Evolutionary conservation across 2,113 vertebrate species (phyloP).

Genomic region (Peromyscus californicus): DNA sequence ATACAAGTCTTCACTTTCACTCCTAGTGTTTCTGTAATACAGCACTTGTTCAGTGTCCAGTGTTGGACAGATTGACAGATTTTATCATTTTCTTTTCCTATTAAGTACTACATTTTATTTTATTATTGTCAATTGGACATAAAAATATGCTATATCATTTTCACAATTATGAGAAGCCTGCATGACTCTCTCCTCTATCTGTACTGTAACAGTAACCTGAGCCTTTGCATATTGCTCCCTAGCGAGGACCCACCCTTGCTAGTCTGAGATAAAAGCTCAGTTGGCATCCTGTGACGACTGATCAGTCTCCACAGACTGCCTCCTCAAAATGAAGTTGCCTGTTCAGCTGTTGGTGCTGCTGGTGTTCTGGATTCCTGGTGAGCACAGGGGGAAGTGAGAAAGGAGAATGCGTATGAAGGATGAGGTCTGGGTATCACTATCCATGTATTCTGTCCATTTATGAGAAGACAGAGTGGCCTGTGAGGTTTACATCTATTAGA

Average conservation of each 20-base stretch:
- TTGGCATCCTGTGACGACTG: no score
- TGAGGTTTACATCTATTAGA: background rate
- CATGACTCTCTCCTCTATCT: background rate
- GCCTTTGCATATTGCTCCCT: background rate
- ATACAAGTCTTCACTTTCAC: no score
- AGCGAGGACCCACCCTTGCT: no score
- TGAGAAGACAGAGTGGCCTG: background rate
- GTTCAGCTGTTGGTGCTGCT: no score
- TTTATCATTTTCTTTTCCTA: background rate
- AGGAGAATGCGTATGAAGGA: no score
- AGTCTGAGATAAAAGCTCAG: no score
- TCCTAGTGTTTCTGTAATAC: background rate
- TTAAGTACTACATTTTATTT: background rate
- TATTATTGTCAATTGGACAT: background rate
- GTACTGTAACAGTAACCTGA: no score
- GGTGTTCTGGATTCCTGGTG: no score
- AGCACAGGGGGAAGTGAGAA: no score
- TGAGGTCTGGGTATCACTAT: fast-evolving
- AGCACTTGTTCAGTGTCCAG: background rate
- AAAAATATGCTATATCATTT: no score
- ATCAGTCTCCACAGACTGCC: no score
- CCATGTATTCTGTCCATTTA: background rate
- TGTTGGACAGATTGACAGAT: background rate
- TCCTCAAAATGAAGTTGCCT: no score
- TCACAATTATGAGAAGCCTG: background rate